These are phyloP conservation scores for Parthenolecanium corni DNA, from an alignment of 2,888 invertebrate species.

Conservation along the genomic window DNA sequence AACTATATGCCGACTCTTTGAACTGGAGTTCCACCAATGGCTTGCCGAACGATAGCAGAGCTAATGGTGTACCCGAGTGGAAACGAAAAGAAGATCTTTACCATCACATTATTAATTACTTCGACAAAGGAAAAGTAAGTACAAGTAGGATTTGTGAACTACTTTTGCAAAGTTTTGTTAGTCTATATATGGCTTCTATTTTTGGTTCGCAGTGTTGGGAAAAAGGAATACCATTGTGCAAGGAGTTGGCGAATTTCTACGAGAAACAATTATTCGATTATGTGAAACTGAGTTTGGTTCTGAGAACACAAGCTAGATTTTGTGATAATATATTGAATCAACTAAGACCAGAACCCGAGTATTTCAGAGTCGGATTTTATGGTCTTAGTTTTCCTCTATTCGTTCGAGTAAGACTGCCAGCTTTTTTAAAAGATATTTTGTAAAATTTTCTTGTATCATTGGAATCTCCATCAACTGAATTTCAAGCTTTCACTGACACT, in stretches of 20 bases:
- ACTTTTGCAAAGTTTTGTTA: background rate
- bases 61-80: slow-evolving; percentile 66
- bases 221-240: slow-evolving; percentile 81
- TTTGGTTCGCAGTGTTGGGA: slow-evolving; percentile 69
- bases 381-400: slow-evolving; percentile 89
- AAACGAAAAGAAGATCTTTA: slow-evolving; percentile 81
- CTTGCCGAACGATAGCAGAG: slow-evolving; percentile 36
- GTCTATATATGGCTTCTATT: too few relatives aligned
- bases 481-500: too few relatives aligned
- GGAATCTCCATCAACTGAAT: too few relatives aligned
- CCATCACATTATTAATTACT: slow-evolving; percentile 78
- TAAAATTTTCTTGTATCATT: too few relatives aligned
- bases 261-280: slow-evolving; percentile 80
- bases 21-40: slow-evolving; percentile 55
- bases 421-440: too few relatives aligned
- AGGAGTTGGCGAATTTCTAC: slow-evolving; percentile 76
- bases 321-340: slow-evolving; percentile 82
- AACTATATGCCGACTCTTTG: slow-evolving; percentile 83
- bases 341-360: slow-evolving; percentile 82
- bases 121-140: slow-evolving; percentile 78
- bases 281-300: slow-evolving; percentile 68
- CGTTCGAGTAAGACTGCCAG: slow-evolving; percentile 58
- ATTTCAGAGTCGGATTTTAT: slow-evolving; percentile 90
- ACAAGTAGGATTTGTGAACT: background rate
- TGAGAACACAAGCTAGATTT: slow-evolving; percentile 78